Base-by-base conservation (phyloP, 2,113 vertebrate species). In the Numenius arquata region DNA sequence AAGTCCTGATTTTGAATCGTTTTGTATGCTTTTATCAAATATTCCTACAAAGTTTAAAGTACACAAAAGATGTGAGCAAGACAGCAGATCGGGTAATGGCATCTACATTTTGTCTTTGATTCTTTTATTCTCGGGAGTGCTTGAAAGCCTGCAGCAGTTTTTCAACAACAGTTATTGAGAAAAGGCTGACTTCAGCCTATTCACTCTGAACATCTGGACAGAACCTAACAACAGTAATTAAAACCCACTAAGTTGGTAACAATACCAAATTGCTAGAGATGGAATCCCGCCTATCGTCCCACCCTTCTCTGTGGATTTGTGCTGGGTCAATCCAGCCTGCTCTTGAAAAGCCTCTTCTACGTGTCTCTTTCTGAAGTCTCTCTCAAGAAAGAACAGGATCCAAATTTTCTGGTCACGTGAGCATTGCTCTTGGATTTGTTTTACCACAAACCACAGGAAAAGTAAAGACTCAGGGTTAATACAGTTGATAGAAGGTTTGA, bases 151-250 rank as follows among this genome's bases (percentile, higher is more conserved):
- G 85, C 79, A 72, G 85, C 59, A 96, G 79, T 65, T 76, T 88
- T 80, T 50, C 55, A 45, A 55, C 90, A 88, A 12, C 89, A 66
- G 95, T 79, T 82, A 73, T 26, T 79, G 89, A 95, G 96, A 93
- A 96, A 96, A 95, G 95, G 95, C 96, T 96, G 96, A 96, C 80
- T 90, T 93, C 95, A 96, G 92, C 93, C 87, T 75, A 12, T 93
- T 94, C 79, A 59, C 81, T 73, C 63, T 66, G 78, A 91, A 92
- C 93, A 96, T 88, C 92, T 93, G 91, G 80, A 62, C 73, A 83
- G 61, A 90, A 81, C 36, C 62, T 90, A 94, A 93, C 72, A 82
- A 36, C 93, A 87, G 78, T 90, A 65, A 95, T 96, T 94, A 94
- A 92, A 96, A 58, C 82, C 95, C 95, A 82, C 94, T 83, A 93